Evolutionary conservation across 2,888 invertebrate genomes (phyloP).

Genomic region (Leptinotarsa peninsularis): DNA sequence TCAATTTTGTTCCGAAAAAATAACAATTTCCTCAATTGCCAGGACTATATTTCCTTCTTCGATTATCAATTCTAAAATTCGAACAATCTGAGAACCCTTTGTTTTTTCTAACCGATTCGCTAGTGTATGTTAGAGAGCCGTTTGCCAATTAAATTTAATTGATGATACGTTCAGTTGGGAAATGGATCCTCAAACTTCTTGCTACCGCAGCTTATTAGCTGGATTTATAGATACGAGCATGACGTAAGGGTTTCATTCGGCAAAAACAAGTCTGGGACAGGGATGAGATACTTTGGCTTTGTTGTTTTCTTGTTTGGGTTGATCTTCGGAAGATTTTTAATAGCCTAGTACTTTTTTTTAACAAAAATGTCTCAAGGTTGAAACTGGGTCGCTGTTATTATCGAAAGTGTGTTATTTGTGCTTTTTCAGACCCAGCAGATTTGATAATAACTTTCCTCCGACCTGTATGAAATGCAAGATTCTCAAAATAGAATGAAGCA

Average conservation of each 20-base stretch:
- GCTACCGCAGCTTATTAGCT: conserved; percentile 10
- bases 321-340: conserved; percentile 2
- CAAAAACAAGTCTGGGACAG: conserved; percentile 11
- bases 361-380: conserved; percentile 9
- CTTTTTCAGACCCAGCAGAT: not conserved
- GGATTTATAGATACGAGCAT: conserved; percentile 8
- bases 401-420: not conserved
- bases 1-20: not conserved
- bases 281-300: not conserved
- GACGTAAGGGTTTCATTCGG: not conserved
- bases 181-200: conserved; percentile 15
- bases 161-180: not conserved
- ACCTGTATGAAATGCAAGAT: too few relatives aligned
- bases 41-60: not conserved
- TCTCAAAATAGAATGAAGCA: too few relatives aligned
- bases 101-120: conserved; percentile 9
- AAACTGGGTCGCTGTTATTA: not conserved
- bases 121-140: not conserved
- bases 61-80: not conserved
- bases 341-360: not conserved
- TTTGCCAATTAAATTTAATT: conserved; percentile 17
- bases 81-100: conserved; percentile 1
- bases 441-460: not conserved
- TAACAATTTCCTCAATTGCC: not conserved
- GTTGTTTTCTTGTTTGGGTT: conserved; percentile 1